Conservation (phyloP, 2,888 invertebrate genomes). For the Polydrusus cervinus region DNA sequence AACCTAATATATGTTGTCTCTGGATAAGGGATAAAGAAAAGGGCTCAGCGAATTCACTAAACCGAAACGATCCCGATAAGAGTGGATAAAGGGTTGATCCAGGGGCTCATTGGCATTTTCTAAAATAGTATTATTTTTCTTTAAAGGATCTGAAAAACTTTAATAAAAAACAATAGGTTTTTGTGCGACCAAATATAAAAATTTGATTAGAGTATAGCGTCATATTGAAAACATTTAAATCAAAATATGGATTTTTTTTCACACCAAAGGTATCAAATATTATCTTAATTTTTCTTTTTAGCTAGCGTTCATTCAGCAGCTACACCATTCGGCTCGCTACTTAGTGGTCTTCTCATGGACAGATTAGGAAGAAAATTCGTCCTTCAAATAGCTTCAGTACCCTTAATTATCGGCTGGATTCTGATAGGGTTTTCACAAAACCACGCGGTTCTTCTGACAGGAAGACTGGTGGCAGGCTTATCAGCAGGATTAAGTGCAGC, state of each 20-base stretch:
- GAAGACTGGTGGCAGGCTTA: conserved; percentile 81
- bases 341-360: conserved; percentile 83
- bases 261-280: too few species aligned
- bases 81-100: conserved; percentile 15
- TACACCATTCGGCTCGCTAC: conserved; percentile 82
- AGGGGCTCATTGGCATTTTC: not conserved
- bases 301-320: conserved; percentile 87
- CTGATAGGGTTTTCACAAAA: conserved; percentile 74
- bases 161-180: too few species aligned
- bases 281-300: conserved; percentile 64
- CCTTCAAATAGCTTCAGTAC: conserved; percentile 78
- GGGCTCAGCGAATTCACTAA: conserved; percentile 5
- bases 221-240: too few species aligned
- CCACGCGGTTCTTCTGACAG: conserved; percentile 77
- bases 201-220: too few species aligned
- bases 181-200: too few species aligned
- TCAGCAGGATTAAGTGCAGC: conserved; percentile 84
- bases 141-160: not conserved
- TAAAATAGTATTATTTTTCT: not conserved
- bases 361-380: conserved; percentile 79
- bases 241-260: too few species aligned
- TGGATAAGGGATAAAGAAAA: conserved; percentile 12
- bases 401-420: conserved; percentile 81
- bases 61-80: conserved; percentile 18
- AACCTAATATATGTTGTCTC: conserved; percentile 12